Evolutionary conservation across 2,888 invertebrate genomes (phyloP).

Genomic region (Leptopilina syphax): DNA sequence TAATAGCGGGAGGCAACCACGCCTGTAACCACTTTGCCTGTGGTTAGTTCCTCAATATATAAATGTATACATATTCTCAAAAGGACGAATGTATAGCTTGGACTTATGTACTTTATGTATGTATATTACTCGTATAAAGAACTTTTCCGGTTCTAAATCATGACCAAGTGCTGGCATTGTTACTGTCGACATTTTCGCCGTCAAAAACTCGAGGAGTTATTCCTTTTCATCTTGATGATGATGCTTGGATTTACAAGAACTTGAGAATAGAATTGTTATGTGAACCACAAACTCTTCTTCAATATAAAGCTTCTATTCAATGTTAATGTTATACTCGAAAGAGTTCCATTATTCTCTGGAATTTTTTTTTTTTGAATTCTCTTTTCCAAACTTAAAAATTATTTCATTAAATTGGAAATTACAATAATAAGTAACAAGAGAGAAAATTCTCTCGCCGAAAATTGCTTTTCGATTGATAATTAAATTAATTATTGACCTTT

Average conservation of each 20-base stretch:
- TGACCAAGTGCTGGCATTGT: slow-evolving; percentile 56
- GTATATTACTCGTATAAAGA: slow-evolving; percentile 49
- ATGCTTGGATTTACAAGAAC: slow-evolving; percentile 12
- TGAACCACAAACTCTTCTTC: not conserved
- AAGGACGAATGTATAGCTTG: slow-evolving; percentile 18
- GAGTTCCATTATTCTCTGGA: no score
- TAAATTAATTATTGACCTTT: no score
- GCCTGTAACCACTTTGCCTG: slow-evolving; percentile 36
- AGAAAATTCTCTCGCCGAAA: no score
- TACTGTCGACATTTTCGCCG: slow-evolving; percentile 55
- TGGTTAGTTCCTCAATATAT: slow-evolving; percentile 5
- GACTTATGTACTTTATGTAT: slow-evolving; percentile 2
- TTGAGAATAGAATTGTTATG: slow-evolving; percentile 17
- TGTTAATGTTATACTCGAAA: no score
- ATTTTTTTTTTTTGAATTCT: no score
- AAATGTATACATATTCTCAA: slow-evolving; percentile 7
- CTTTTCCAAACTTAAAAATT: no score
- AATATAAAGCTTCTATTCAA: no score
- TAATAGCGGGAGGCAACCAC: slow-evolving; percentile 39
- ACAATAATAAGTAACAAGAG: no score
- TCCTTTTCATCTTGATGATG: slow-evolving; percentile 6
- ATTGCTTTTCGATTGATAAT: no score
- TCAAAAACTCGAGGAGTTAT: slow-evolving; percentile 26
- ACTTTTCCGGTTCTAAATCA: slow-evolving; percentile 55
- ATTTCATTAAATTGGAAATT: no score